Conservation (phyloP, 2,113 vertebrate species). For the Lepisosteus osseus region DNA sequence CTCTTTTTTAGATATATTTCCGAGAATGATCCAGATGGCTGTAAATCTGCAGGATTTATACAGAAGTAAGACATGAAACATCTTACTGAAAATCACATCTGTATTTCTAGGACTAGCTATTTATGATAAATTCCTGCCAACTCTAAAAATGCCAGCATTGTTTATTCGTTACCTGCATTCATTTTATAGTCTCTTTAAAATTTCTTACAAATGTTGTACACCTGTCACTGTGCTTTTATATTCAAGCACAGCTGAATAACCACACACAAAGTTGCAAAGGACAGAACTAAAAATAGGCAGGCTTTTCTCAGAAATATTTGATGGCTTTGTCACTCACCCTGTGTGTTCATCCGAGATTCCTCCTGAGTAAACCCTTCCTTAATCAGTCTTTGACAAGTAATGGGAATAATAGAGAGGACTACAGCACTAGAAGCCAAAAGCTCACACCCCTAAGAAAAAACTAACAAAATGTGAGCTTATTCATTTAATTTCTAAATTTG, state of each 20-base stretch:
- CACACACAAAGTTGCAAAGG: constrained; percentile 55
- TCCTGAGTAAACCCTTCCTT: neutral
- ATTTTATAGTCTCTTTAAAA: too few species aligned
- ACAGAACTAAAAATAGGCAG: constrained; percentile 64
- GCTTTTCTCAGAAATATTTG: constrained; percentile 51
- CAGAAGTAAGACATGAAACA: too few species aligned
- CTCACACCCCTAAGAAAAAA: neutral
- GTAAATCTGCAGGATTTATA: too few species aligned
- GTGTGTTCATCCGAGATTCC: neutral
- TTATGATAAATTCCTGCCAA: too few species aligned
- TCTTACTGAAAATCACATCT: too few species aligned
- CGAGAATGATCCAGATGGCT: too few species aligned
- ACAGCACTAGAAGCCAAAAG: neutral
- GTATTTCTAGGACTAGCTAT: too few species aligned
- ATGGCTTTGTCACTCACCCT: constrained; percentile 45
- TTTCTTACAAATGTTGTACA: constrained; percentile 16
- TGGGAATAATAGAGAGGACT: neutral
- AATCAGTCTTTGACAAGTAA: constrained; percentile 12
- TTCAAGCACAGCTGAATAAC: constrained; percentile 37
- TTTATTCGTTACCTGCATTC: too few species aligned
- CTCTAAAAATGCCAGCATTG: too few species aligned
- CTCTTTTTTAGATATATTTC: too few species aligned
- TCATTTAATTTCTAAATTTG: too few species aligned
- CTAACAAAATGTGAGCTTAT: neutral
- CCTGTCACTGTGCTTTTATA: constrained; percentile 34